Percentiles rank a stretch among this genome's conserved stretches.
phyloP scores from a whole-genome alignment of 2,797 vertebrate species.

The Paedocypris micromegethes region DNA sequence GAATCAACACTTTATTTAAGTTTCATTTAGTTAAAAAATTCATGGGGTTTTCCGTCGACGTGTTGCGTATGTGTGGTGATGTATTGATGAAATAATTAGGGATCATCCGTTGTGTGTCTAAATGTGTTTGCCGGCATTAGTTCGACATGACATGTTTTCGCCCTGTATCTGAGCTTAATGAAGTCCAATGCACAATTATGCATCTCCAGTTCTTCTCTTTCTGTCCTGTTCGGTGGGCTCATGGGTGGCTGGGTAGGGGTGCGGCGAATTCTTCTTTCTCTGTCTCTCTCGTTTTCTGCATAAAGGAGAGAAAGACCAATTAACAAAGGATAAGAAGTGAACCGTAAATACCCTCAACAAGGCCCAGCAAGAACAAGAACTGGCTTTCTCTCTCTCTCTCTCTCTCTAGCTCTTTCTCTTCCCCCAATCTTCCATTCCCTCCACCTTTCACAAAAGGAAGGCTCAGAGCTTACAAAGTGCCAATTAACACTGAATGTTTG shows the following conservation, averaged over 20 bases:
- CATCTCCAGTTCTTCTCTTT: slow-evolving; percentile 12
- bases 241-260: slow-evolving; percentile 62
- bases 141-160: slow-evolving; percentile 19
- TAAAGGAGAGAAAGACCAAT: slow-evolving; percentile 72
- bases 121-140: slow-evolving; percentile 14
- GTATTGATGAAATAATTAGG: slow-evolving; percentile 30
- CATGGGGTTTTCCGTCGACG: neutral
- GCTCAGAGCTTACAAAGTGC: slow-evolving; percentile 77
- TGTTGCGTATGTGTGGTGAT: slow-evolving; percentile 8
- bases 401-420: slow-evolving; percentile 29
- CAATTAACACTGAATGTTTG: slow-evolving; percentile 82
- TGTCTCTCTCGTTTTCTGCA: slow-evolving; percentile 50
- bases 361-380: slow-evolving; percentile 72
- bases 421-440: slow-evolving; percentile 39
- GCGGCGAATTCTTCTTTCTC: slow-evolving; percentile 60
- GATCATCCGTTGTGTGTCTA: neutral
- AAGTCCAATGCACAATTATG: slow-evolving; percentile 11
- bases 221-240: slow-evolving; percentile 48
- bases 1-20: neutral
- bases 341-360: slow-evolving; percentile 78
- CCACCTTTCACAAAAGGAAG: slow-evolving; percentile 71
- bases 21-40: neutral
- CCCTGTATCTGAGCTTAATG: slow-evolving; percentile 22
- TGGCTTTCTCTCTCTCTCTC: slow-evolving; percentile 53
- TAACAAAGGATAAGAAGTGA: slow-evolving; percentile 81